Base-by-base conservation (phyloP, 2,888 invertebrate species). In the Acrobasis suavella region DNA sequence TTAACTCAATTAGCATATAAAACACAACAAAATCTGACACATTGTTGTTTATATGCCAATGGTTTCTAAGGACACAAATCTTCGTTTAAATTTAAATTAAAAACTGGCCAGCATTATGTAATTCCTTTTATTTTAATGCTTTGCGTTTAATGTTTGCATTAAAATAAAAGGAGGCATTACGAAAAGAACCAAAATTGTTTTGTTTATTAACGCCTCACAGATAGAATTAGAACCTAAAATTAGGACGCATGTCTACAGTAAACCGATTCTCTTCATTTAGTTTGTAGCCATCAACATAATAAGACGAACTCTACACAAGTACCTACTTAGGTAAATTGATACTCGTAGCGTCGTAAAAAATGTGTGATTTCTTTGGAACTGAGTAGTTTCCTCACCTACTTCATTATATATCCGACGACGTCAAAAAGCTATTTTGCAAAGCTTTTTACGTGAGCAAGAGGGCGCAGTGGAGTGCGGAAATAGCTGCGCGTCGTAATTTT, bases 401-500 rank as follows among this genome's bases (percentile, higher is more conserved):
- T n/a, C n/a, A 59, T 59, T 37, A 50, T 15, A 3, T 22, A 37
- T 9, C n/a, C n/a, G 52, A 32, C 59, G 50, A 32, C 50, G 38
- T 60, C 39, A 38, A 49, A 58, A 50, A 65, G 71, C 64, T 71
- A 75, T 80, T 86, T 86, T 77, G 85, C 85, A 76, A 85, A 81
- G 78, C 80, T 77, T 81, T 85, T 79, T 78, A 84, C 80, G 82
- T 78, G 75, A 73, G 77, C 76, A 73, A 76, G 85, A 81, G 83
- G 78, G 85, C 86, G 80, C 83, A 80, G 86, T 82, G 72, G 83
- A 85, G 92, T 89, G 91, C 92, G 91, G 92, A 92, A 92, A 92
- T 92, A 92, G 91, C 88, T 78, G 72, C 84, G 82, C 85, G 87
- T 85, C 85, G 88, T 92, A 92, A 91, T 91, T 92, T 92, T 90